phyloP scores from a whole-genome alignment of 2,888 invertebrate species.

The Hypomecis atomaria region DNA sequence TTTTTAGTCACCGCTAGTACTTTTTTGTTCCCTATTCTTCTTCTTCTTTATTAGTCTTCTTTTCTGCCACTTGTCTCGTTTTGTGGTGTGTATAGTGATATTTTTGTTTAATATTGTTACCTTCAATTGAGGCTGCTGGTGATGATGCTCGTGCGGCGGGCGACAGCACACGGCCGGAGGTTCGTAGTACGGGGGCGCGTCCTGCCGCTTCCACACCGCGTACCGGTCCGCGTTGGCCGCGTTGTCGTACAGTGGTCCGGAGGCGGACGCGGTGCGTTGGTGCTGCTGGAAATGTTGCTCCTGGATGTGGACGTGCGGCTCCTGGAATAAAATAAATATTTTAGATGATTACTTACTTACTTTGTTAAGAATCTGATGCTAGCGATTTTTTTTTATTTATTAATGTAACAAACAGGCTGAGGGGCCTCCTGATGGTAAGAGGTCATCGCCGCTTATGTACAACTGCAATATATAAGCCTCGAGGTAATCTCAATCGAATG shows the following conservation, averaged over 20 bases:
- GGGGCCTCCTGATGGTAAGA: too few relatives aligned
- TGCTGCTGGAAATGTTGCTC: slow-evolving; percentile 81
- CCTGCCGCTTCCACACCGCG: slow-evolving; percentile 80
- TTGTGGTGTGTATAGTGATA: too few relatives aligned
- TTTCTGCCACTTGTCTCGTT: neutral
- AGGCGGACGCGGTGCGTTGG: slow-evolving; percentile 67
- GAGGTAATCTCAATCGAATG: too few relatives aligned
- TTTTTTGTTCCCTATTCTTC: too few relatives aligned
- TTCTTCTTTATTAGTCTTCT: too few relatives aligned
- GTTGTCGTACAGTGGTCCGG: slow-evolving; percentile 64
- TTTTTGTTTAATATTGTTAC: too few relatives aligned
- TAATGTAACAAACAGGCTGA: too few relatives aligned
- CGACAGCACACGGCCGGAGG: slow-evolving; percentile 70
- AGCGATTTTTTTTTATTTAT: slow-evolving; percentile 46
- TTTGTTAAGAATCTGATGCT: slow-evolving; percentile 48
- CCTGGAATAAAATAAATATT: slow-evolving; percentile 51
- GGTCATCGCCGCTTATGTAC: too few relatives aligned
- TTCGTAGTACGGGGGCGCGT: slow-evolving; percentile 79
- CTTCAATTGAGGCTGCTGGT: slow-evolving; percentile 63
- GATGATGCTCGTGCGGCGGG: slow-evolving; percentile 66
- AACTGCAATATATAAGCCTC: too few relatives aligned
- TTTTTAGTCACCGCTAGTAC: too few relatives aligned
- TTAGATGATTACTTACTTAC: slow-evolving; percentile 51
- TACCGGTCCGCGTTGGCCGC: slow-evolving; percentile 58
- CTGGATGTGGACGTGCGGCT: slow-evolving; percentile 78